Conservation (phyloP, 35 echinoderm and acorn worm genomes). For the Ptychodera flava region DNA sequence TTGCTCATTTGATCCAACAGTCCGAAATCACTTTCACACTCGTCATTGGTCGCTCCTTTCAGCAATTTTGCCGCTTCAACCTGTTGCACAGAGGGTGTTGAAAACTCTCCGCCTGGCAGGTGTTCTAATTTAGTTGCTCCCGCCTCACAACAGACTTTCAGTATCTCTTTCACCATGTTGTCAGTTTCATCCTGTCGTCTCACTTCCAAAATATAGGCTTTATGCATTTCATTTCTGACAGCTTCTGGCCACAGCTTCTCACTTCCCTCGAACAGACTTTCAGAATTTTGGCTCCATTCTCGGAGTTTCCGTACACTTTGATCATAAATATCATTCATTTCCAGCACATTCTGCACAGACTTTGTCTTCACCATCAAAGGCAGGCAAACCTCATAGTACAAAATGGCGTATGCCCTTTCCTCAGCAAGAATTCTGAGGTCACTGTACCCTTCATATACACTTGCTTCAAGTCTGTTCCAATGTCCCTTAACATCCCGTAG, state of each 20-base stretch:
- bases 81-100: background rate
- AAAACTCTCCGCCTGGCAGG: background rate
- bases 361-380: background rate
- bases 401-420: background rate
- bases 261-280: background rate
- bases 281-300: background rate
- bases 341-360: background rate
- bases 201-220: background rate
- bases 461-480: background rate
- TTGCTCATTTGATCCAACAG: background rate
- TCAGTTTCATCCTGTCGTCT: background rate
- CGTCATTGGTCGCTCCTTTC: background rate
- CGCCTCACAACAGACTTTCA: background rate
- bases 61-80: background rate
- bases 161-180: background rate
- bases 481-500: background rate
- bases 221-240: background rate
- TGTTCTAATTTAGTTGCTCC: background rate
- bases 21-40: background rate
- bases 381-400: background rate
- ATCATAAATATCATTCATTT: background rate
- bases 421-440: background rate
- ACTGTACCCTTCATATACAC: background rate
- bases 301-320: background rate
- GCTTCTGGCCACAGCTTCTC: background rate